Percentiles rank a stretch among this genome's conserved stretches.
These are phyloP conservation scores for Paratrypauchen microcephalus DNA, from an alignment of 2,797 vertebrate genomes.

Conservation along the genomic window DNA sequence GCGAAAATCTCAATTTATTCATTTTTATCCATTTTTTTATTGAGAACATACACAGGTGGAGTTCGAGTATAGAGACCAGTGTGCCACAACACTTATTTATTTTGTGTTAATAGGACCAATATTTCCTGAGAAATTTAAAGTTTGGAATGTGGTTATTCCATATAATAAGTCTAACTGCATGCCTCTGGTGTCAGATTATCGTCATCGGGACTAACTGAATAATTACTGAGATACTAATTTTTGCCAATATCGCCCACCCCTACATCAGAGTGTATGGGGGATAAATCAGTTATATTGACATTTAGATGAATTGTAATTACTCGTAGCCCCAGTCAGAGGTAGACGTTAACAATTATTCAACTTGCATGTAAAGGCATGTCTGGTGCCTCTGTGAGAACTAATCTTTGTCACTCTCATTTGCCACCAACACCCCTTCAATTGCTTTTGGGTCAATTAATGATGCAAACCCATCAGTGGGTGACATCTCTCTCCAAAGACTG, in stretches of 20 bases:
- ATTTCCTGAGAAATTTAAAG: too few species aligned
- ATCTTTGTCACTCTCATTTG: constrained; percentile 6
- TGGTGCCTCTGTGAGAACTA: not conserved
- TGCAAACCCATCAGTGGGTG: not conserved
- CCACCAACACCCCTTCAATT: not conserved
- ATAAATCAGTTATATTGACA: not conserved
- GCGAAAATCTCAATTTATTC: too few species aligned
- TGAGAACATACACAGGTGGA: too few species aligned
- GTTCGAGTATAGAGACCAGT: too few species aligned
- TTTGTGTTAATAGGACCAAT: too few species aligned
- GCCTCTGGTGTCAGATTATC: not conserved
- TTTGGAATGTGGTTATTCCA: too few species aligned
- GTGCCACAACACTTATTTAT: too few species aligned
- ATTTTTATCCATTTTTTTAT: too few species aligned
- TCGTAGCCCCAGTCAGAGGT: not conserved
- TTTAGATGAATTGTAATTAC: not conserved
- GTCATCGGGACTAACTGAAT: not conserved
- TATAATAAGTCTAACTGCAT: too few species aligned
- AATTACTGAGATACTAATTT: not conserved
- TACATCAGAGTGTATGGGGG: not conserved
- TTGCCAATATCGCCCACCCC: not conserved
- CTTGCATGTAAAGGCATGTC: not conserved
- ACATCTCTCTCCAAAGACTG: not conserved
- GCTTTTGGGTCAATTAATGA: constrained; percentile 18
- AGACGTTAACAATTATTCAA: not conserved